Conservation (phyloP, 2,888 invertebrate species). For the Catocala nupta region DNA sequence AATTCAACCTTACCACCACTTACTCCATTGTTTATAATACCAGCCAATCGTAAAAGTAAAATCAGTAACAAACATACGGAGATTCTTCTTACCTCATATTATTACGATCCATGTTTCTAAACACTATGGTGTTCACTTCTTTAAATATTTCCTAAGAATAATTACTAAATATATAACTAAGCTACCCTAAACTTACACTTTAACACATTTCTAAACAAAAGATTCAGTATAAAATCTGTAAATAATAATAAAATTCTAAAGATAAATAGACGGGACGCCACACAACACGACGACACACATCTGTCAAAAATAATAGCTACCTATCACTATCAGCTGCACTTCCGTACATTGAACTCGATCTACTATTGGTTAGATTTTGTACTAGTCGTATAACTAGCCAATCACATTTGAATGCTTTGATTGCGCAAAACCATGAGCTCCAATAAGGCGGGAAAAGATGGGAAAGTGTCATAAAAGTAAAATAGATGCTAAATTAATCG, state of each 20-base stretch:
- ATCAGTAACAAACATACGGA: conserved; percentile 58
- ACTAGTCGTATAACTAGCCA: conserved; percentile 35
- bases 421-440: conserved; percentile 40
- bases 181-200: conserved; percentile 56
- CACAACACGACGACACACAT: conserved; percentile 68
- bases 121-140: conserved; percentile 45
- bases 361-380: conserved; percentile 51
- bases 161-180: conserved; percentile 57
- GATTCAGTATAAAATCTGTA: conserved; percentile 67
- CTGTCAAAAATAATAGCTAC: conserved; percentile 57
- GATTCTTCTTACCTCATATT: conserved; percentile 81
- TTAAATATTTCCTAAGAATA: conserved; percentile 43
- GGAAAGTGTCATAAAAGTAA: conserved; percentile 7
- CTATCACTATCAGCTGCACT: conserved; percentile 55
- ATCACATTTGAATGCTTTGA: conserved; percentile 33
- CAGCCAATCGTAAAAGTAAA: conserved; percentile 45
- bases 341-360: conserved; percentile 57
- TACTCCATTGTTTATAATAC: neutral
- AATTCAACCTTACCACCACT: neutral
- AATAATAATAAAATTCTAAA: conserved; percentile 70
- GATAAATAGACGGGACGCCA: conserved; percentile 79
- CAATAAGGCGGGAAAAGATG: conserved; percentile 49
- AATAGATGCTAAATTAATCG: neutral
- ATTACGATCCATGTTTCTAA: conserved; percentile 78
- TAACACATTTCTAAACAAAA: conserved; percentile 71